These are phyloP conservation scores for Drosophila watanabei DNA, from an alignment of 1,140 invertebrate genomes.

Conservation along the genomic window DNA sequence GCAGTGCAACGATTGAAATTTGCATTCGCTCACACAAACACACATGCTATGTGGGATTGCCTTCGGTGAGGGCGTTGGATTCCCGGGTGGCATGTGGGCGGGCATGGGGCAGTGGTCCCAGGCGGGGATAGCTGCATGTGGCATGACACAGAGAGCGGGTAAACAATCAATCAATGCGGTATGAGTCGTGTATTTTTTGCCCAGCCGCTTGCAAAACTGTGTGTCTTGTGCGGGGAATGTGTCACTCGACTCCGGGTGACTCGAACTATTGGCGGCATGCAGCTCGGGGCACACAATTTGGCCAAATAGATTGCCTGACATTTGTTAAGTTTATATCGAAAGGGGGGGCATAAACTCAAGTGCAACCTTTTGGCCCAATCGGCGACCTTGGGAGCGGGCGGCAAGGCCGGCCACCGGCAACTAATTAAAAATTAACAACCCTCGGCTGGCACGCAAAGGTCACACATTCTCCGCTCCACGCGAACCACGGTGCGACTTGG, in stretches of 20 bases:
- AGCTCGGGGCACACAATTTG: conserved; percentile 33
- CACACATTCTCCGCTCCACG: conserved; percentile 26
- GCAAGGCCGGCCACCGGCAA: conserved; percentile 14
- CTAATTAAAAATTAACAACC: conserved; percentile 82
- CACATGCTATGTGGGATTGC: conserved; percentile 21
- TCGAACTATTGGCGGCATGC: conserved; percentile 26
- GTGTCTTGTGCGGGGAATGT: conserved; percentile 35
- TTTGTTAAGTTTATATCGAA: conserved; percentile 35
- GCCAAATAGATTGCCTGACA: conserved; percentile 43
- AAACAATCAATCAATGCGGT: conserved; percentile 75
- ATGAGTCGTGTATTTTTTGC: conserved; percentile 56
- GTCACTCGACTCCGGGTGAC: conserved; percentile 32
- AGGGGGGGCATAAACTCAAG: conserved; percentile 70
- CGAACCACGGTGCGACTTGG: conserved; percentile 8
- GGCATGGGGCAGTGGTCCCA: conserved; percentile 2
- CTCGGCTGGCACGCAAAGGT: conserved; percentile 71
- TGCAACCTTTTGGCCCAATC: conserved; percentile 70
- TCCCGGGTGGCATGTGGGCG: conserved; percentile 7
- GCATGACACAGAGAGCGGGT: conserved; percentile 33
- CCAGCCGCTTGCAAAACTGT: conserved; percentile 26
- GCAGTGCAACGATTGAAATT: conserved; percentile 60
- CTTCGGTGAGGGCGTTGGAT: conserved; percentile 9
- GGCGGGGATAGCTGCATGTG: conserved; percentile 29
- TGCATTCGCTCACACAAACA: conserved; percentile 36
- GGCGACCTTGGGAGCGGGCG: conserved; percentile 43